These are phyloP conservation scores for Delichon dasypus DNA, from an alignment of 2,797 vertebrate genomes.

Conservation along the genomic window DNA sequence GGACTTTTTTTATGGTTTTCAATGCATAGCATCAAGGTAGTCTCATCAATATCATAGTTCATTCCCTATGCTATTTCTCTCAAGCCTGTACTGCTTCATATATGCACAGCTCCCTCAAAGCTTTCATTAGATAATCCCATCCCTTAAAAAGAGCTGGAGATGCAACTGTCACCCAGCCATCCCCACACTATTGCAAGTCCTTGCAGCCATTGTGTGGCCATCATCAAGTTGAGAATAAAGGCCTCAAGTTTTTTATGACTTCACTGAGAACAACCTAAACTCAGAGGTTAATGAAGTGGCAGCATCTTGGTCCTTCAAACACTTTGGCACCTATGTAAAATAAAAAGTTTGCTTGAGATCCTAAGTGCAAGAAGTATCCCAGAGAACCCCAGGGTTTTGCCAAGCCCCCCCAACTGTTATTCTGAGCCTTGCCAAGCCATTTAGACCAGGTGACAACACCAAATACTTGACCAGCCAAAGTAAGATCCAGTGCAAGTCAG, in stretches of 20 bases:
- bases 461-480: background rate
- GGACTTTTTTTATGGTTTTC: background rate
- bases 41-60: background rate
- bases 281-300: background rate
- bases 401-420: background rate
- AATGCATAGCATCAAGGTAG: background rate
- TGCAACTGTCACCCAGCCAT: background rate
- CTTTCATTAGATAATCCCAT: background rate
- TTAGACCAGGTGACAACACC: background rate
- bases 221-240: background rate
- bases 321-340: background rate
- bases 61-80: background rate
- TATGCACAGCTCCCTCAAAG: rapidly evolving
- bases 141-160: background rate
- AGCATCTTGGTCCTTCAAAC: background rate
- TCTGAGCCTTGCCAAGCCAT: background rate
- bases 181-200: background rate
- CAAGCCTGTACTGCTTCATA: background rate
- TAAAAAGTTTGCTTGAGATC: background rate
- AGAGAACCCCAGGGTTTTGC: background rate
- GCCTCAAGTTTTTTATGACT: background rate
- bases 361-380: background rate
- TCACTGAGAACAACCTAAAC: background rate
- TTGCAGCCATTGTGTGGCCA: background rate
- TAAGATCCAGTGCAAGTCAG: background rate